Base-by-base conservation (phyloP, 2,888 invertebrate genomes). In the Megamerina dolium region DNA sequence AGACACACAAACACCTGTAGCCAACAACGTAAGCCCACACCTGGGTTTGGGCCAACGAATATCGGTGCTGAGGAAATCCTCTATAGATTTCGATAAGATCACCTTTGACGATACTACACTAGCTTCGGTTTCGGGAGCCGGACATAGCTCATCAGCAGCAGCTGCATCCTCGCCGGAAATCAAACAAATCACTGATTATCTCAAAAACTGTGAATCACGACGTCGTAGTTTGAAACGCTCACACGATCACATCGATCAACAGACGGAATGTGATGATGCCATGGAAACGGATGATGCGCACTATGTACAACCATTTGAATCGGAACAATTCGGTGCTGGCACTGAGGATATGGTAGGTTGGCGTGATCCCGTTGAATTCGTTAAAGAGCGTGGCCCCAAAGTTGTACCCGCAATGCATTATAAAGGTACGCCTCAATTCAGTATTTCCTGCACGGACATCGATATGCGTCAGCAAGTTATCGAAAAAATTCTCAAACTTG, bases 301-400 rank as follows among this genome's bases (percentile, higher is more conserved):
- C 10, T 59, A 53, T 13, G 57, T 68, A 19, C 64, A 65, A 43
- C 63, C 62, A 1, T 68, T 68, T 29, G 64, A 68, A 36, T 65
- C 68, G 2, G 69, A 68, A 43, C 61, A 67, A 12, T 60, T 65
- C 13, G 59, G 60, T 0, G 43, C 57, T 3, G 60, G 58, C 20
- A 63, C 64, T n/a, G 66, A 85, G 56, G 77, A 80, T 1, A 81
- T 82, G 61, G 81, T 86, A 1, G 83, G 81, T 0, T 86, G 86
- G 86, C 83, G 83, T 57, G 84, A 82, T 65, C 75, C 74, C 1
- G 73, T 70, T 2, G 69, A 70, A 27, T 63, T 64, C 26, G 56
- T 59, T 30, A 53, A 51, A 14, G 56, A 59, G 23, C 50, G 61
- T 1, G 53, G 61, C 1, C 54, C 57, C 0, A 58, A 56, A 19